Evolutionary conservation across 2,113 vertebrate genomes (phyloP).

Genomic region (Myrmecophaga tridactyla): DNA sequence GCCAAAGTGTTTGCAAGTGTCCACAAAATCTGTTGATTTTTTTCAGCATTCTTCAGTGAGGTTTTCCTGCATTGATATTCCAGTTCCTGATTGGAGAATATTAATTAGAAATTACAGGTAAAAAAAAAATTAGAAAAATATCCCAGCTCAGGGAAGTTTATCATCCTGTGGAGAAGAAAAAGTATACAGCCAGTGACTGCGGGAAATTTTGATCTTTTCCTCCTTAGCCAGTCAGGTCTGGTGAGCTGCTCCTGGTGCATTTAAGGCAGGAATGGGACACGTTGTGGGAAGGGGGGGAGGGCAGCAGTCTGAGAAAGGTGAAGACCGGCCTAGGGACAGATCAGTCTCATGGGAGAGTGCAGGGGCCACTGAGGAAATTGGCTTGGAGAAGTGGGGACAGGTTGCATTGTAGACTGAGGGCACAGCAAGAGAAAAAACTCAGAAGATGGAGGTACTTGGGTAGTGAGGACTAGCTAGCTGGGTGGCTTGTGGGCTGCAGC

Average conservation of each 20-base stretch:
- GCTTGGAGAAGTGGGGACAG: fast-evolving
- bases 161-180: neutral
- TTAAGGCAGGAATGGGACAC: too few species aligned
- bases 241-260: neutral
- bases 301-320: too few species aligned
- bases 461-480: fast-evolving
- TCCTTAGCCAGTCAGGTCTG: neutral
- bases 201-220: neutral
- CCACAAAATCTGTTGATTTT: neutral
- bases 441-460: neutral
- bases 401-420: neutral
- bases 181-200: too few species aligned
- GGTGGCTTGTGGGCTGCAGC: too few species aligned
- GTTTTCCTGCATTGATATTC: neutral
- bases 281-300: fast-evolving
- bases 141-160: neutral
- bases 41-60: neutral
- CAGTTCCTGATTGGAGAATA: neutral
- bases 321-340: too few species aligned
- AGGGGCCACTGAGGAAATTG: neutral
- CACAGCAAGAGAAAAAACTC: neutral
- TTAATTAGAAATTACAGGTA: neutral
- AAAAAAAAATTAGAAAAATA: neutral
- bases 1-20: neutral
- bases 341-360: fast-evolving